Conservation (phyloP, 2,888 invertebrate genomes). For the Apamea epomidion region DNA sequence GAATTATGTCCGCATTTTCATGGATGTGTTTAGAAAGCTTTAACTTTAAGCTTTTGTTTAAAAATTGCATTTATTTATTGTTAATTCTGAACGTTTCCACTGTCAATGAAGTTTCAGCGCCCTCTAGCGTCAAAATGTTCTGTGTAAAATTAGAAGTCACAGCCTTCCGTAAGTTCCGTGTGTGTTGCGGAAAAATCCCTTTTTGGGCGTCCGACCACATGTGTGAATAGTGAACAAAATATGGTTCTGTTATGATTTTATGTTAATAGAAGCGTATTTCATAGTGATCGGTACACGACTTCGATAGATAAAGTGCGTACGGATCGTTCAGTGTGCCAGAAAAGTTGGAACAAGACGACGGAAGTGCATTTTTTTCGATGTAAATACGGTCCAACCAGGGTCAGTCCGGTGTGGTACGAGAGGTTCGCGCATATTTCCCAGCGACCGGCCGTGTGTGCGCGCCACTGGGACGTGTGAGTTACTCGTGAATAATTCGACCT, state of each 20-base stretch:
- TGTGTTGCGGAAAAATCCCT: slow-evolving; percentile 92
- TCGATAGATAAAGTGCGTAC: slow-evolving; percentile 81
- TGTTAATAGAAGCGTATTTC: slow-evolving; percentile 78
- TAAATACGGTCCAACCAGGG: slow-evolving; percentile 89
- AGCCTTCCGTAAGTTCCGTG: slow-evolving; percentile 90
- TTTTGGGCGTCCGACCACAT: slow-evolving; percentile 93
- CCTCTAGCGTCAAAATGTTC: slow-evolving; percentile 85
- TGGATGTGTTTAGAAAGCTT: accelerated
- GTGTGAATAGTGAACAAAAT: slow-evolving; percentile 91
- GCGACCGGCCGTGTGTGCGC: slow-evolving; percentile 74
- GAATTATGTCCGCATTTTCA: accelerated
- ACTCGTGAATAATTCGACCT: slow-evolving; percentile 80
- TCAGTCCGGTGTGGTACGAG: slow-evolving; percentile 87
- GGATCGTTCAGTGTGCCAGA: slow-evolving; percentile 81
- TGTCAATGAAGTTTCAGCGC: slow-evolving; percentile 78
- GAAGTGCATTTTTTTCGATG: slow-evolving; percentile 90
- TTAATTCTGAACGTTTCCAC: slow-evolving; percentile 75
- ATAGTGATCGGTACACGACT: slow-evolving; percentile 78
- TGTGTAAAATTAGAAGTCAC: slow-evolving; percentile 89
- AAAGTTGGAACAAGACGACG: slow-evolving; percentile 85
- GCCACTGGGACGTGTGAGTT: slow-evolving; percentile 75
- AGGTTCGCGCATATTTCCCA: slow-evolving; percentile 83
- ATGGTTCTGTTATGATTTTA: slow-evolving; percentile 87
- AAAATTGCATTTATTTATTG: slow-evolving; percentile 18
- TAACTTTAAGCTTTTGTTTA: background rate